Evolutionary conservation across 2,113 vertebrate species (phyloP).

Genomic region (Macaca mulatta): DNA sequence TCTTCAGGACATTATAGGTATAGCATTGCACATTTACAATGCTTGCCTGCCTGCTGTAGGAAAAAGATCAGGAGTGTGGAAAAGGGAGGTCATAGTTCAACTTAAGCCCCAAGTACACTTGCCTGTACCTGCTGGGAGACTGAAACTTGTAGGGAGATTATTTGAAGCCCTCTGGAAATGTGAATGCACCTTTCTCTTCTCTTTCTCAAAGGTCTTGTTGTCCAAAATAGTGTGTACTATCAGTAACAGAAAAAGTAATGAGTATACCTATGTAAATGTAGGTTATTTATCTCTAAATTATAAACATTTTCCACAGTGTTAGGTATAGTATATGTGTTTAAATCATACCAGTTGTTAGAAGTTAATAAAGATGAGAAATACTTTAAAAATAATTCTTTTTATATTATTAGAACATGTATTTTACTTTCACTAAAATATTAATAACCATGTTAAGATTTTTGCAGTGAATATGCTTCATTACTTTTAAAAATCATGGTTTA

Average conservation of each 20-base stretch:
- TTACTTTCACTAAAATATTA: not conserved
- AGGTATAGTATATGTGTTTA: not conserved
- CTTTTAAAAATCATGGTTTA: not conserved
- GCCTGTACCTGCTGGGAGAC: not conserved
- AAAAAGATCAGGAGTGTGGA: not conserved
- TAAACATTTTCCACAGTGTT: not conserved
- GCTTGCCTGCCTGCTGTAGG: not conserved
- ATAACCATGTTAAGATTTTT: not conserved
- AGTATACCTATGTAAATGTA: not conserved
- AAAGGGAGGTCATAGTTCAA: not conserved
- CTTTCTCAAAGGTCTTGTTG: not conserved
- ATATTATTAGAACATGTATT: not conserved
- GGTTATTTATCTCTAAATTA: slow-evolving; percentile 13
- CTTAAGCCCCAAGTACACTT: not conserved
- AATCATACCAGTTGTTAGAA: not conserved
- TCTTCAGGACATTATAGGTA: not conserved
- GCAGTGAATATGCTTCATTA: not conserved
- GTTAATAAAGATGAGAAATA: not conserved
- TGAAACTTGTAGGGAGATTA: not conserved
- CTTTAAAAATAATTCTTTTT: not conserved
- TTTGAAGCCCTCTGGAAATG: not conserved
- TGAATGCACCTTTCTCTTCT: not conserved
- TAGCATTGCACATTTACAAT: not conserved
- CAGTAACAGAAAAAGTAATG: not conserved
- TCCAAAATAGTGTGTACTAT: not conserved